These are phyloP conservation scores for Sinocyclocheilus rhinocerous DNA, from an alignment of 2,113 vertebrate genomes.

Conservation along the genomic window DNA sequence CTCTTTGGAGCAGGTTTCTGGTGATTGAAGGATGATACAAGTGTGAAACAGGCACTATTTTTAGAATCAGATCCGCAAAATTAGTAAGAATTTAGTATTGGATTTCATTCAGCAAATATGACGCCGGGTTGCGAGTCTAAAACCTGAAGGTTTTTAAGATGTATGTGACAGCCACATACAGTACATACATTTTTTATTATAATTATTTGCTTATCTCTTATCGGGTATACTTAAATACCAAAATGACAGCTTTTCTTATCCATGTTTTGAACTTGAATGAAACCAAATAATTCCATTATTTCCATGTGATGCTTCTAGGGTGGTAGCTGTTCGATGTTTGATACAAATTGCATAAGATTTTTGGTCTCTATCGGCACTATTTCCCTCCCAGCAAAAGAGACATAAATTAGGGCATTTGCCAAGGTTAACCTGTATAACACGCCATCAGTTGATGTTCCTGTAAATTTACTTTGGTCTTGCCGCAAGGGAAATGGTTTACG, in stretches of 20 bases:
- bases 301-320: neutral
- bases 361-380: slow-evolving; percentile 50
- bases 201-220: slow-evolving; percentile 20
- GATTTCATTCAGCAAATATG: too few species aligned
- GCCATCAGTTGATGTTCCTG: slow-evolving; percentile 47
- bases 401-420: slow-evolving; percentile 55
- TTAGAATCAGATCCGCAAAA: too few species aligned
- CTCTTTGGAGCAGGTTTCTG: too few species aligned
- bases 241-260: neutral
- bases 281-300: slow-evolving; percentile 38
- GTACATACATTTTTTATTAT: neutral
- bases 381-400: slow-evolving; percentile 36
- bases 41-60: too few species aligned
- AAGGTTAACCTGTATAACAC: slow-evolving; percentile 46
- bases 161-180: too few species aligned
- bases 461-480: slow-evolving; percentile 41
- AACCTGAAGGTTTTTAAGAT: too few species aligned
- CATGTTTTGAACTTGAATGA: slow-evolving; percentile 50
- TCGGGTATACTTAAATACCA: neutral
- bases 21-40: too few species aligned
- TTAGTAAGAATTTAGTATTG: too few species aligned
- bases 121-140: too few species aligned
- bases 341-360: slow-evolving; percentile 23
- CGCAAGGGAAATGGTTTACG: slow-evolving; percentile 47
- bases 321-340: neutral